Base-by-base conservation (phyloP, 2,888 invertebrate species). In the Aspidiotus rigidus region DNA sequence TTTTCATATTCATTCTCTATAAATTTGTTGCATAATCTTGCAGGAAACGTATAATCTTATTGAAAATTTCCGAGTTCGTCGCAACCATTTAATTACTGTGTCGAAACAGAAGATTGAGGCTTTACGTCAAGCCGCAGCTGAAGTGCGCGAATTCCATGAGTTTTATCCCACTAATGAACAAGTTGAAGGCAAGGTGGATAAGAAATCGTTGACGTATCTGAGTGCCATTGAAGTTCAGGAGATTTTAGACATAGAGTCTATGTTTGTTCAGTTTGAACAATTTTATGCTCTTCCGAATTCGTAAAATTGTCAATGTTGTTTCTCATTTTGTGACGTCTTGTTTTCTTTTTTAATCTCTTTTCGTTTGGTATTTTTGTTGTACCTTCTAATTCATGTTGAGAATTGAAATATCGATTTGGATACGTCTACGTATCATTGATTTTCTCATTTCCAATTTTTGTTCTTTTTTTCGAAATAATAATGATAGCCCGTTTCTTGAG, bases 71-170 rank as follows among this genome's bases (percentile, higher is more conserved):
- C 56, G 55, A 3, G n/a, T n/a, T 9, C 55, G 57, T 16, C 15
- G 41, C 8, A 49, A 69, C 10, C 49, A 28, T 1, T 8, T 57
- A 10, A 57, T 39, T 1, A 44, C 44, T 7, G 6, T 7, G 13
- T 61, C 63, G 0, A 28, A 41, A 16, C 10, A 17, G 6, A 62
- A 63, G 17, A 39, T 63, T 6, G 39, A 41, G 6, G 62, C 17
- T 7, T 44, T 69, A 40, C 63, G 44, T 13, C 13, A 42, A 49
- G 69, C 69, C 0, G 53, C 55, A 10, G 57, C 57, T 15, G 69
- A 69, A 28, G 57, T 69, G 0, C 13, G 42, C 7, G 62, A 69
- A 16, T 69, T 69, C 10, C 69, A 69, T n/a, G 62, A 69, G 57
- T 69, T 69, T 42, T 69, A 69, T 49, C 69, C 69, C 7, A 49